A percentile compares a stretch with the other conserved stretches of the same genome.
These are phyloP conservation scores for Pomatostomus ruficeps DNA, from an alignment of 2,113 vertebrate species.

Conservation along the genomic window DNA sequence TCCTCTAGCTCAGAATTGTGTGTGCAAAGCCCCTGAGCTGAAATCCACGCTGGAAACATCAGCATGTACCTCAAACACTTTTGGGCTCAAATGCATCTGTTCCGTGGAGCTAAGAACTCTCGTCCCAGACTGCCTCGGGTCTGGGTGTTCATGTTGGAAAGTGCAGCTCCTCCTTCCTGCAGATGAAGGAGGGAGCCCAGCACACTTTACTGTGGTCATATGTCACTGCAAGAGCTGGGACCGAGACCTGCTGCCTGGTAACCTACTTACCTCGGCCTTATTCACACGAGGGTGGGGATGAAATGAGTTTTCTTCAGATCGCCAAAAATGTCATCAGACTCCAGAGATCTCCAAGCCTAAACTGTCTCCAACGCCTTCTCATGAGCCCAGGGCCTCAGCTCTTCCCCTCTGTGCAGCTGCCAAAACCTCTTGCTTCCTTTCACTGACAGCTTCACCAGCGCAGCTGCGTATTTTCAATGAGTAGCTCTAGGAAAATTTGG, in stretches of 20 bases:
- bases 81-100: neutral
- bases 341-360: conserved; percentile 37
- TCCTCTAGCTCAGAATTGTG: neutral
- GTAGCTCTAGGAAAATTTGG: conserved; percentile 33
- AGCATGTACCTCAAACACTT: neutral
- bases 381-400: conserved; percentile 38
- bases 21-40: neutral
- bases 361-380: conserved; percentile 32
- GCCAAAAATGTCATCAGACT: conserved; percentile 45
- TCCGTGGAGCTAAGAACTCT: neutral
- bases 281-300: conserved; percentile 19
- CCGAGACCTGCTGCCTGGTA: conserved; percentile 4
- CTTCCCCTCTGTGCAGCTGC: conserved; percentile 44
- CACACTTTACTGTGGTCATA: neutral
- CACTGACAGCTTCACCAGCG: conserved; percentile 40
- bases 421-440: conserved; percentile 44
- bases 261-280: conserved; percentile 26
- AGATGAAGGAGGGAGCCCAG: neutral
- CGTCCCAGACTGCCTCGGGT: neutral
- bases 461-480: conserved; percentile 53
- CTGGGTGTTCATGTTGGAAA: neutral
- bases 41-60: neutral
- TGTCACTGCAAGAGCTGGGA: neutral
- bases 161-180: neutral
- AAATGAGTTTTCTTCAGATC: conserved; percentile 25